Evolutionary conservation across 1,140 invertebrate genomes (phyloP), one percentile per base, ranked within the genome.

Genomic region (Teleopsis dalmanni): DNA sequence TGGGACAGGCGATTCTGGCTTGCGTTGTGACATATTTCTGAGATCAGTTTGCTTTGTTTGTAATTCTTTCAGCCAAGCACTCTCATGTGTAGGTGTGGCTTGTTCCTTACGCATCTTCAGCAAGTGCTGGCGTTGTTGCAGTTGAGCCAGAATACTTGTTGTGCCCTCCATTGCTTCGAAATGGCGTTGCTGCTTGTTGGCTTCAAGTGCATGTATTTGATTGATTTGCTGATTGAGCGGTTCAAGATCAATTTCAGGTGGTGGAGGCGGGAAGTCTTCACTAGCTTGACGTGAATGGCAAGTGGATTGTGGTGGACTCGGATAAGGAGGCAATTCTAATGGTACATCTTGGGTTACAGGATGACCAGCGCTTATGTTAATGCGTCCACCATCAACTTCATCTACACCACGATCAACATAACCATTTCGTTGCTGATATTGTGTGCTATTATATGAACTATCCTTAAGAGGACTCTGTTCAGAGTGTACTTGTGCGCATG

Each of bases 241-340:
- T 33, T 75, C 78, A 56, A 83, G 71, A 50, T 87, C 83, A 35
- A 87, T 74, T 3, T 84, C 83, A 1, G 87, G 81, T 3, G 88
- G 88, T 25, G 88, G 88, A 16, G 88, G 88, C 27, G 88, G 88
- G 57, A 92, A 92, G 55, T 92, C 88, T 72, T 91, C 87, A 71
- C 88, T 91, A 0, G 84, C 78, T 70, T 92, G 88, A 47, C 87
- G 76, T 2, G 87, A 91, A 63, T 91, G 88, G 31, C 81, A 78
- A 0, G 78, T 81, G 3, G 85, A 88, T 54, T 78, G 78, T 44
- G 82, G 76, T 3, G 85, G 80, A 56, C 82, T 83, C 0, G 88
- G 88, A 67, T 90, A 91, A 0, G 88, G 88, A 2, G 86, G 85
- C 27, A 89, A 74, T 29, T 86, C 82, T 31, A 71, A 45, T 14